These are phyloP conservation scores for Nasua narica DNA, from an alignment of 2,797 vertebrate species.

Conservation along the genomic window DNA sequence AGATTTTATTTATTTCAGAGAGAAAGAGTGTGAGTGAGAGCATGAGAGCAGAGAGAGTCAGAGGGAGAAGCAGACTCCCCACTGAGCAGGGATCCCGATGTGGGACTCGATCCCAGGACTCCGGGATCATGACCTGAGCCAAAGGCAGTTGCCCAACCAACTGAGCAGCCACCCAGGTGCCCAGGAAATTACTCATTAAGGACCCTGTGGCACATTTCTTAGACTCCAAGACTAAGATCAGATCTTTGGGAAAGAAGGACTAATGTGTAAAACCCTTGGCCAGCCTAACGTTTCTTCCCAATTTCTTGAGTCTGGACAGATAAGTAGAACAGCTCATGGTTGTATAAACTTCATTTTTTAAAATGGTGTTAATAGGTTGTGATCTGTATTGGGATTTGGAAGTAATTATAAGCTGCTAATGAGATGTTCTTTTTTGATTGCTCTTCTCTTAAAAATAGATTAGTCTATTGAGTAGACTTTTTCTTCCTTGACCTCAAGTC, in stretches of 20 bases:
- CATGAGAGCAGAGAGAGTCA: no score
- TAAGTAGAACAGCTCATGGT: conserved; percentile 51
- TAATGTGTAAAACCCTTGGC: background rate
- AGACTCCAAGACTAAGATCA: background rate
- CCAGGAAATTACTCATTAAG: conserved; percentile 14
- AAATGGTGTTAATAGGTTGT: conserved; percentile 78
- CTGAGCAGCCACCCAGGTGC: no score
- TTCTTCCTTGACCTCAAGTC: conserved; percentile 67
- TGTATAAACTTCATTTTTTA: conserved; percentile 64
- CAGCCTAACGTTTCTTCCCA: conserved; percentile 2
- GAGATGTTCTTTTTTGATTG: conserved; percentile 75
- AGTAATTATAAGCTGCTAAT: conserved; percentile 82
- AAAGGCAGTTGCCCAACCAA: no score
- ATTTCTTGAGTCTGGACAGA: conserved; percentile 19
- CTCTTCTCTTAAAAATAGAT: conserved; percentile 80
- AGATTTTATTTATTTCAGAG: no score
- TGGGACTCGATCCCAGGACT: no score
- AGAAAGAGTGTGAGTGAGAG: no score
- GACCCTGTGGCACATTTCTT: conserved; percentile 15
- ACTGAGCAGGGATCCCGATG: no score
- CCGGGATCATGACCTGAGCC: no score
- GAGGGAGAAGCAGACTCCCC: no score
- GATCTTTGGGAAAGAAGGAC: background rate
- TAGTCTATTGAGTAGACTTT: conserved; percentile 68
- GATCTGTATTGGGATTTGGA: conserved; percentile 82